These are phyloP conservation scores for Leptinotarsa rubiginosa DNA, from an alignment of 2,888 invertebrate species.

Conservation along the genomic window DNA sequence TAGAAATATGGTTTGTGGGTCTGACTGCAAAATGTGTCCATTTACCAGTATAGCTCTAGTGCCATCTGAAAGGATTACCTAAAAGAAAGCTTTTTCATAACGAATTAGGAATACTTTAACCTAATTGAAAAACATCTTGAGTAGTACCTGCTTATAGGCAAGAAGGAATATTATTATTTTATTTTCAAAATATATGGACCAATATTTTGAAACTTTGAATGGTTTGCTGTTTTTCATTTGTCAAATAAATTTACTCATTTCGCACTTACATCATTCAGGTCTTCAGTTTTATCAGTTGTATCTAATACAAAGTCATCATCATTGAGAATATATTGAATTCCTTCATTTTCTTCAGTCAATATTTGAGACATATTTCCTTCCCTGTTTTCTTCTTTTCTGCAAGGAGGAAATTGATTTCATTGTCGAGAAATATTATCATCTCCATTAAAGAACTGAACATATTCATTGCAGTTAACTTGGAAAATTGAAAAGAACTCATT, in stretches of 20 bases:
- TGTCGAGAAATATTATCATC: background rate
- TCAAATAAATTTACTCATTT: too few relatives aligned
- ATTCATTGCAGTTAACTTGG: background rate
- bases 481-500: background rate
- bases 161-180: too few relatives aligned
- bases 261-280: constrained; percentile 44
- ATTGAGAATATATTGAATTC: constrained; percentile 44
- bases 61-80: constrained; percentile 52
- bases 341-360: constrained; percentile 33
- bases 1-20: constrained; percentile 44
- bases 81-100: constrained; percentile 24
- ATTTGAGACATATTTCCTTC: constrained; percentile 41
- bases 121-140: too few relatives aligned
- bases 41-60: constrained; percentile 53
- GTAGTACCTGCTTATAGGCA: too few relatives aligned
- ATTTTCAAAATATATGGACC: too few relatives aligned
- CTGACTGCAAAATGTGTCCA: constrained; percentile 48
- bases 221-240: background rate
- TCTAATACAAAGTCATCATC: constrained; percentile 43
- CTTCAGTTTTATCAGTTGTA: constrained; percentile 37
- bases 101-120: too few relatives aligned
- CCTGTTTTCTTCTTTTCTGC: constrained; percentile 29
- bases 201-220: background rate
- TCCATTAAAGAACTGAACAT: too few relatives aligned
- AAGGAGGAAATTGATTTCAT: background rate